These are phyloP conservation scores for Mesopsocus fuscifrons DNA, from an alignment of 2,888 invertebrate genomes.

Conservation along the genomic window DNA sequence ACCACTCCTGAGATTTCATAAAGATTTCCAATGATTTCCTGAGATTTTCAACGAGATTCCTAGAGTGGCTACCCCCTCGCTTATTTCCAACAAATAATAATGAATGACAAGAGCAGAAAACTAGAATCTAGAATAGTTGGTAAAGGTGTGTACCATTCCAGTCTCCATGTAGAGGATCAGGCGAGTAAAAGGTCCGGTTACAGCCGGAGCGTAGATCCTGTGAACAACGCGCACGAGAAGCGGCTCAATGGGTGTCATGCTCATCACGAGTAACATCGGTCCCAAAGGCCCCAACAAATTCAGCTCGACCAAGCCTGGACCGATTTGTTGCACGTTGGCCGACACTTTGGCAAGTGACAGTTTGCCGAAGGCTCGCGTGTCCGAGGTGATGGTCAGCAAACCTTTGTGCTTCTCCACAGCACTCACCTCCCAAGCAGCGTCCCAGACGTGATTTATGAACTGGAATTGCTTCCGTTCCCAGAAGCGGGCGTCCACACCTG, in stretches of 20 bases:
- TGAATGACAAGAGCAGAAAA: too few species aligned
- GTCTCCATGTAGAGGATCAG: slow-evolving; percentile 47
- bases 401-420: slow-evolving; percentile 38
- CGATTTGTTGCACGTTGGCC: slow-evolving; percentile 45
- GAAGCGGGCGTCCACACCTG: slow-evolving; percentile 26
- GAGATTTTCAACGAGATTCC: too few species aligned
- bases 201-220: slow-evolving; percentile 44
- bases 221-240: slow-evolving; percentile 58
- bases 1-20: too few species aligned
- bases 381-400: slow-evolving; percentile 39
- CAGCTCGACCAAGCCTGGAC: slow-evolving; percentile 60
- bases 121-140: too few species aligned
- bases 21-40: too few species aligned
- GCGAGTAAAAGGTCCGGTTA: slow-evolving; percentile 41
- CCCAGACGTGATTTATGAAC: slow-evolving; percentile 38
- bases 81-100: too few species aligned
- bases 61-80: too few species aligned
- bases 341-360: slow-evolving; percentile 34
- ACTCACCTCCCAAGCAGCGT: slow-evolving; percentile 35
- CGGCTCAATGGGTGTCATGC: slow-evolving; percentile 60
- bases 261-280: slow-evolving; percentile 44
- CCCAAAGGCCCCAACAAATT: slow-evolving; percentile 38
- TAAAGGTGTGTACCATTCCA: too few species aligned
- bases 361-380: slow-evolving; percentile 37
- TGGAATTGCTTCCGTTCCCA: slow-evolving; percentile 21